A percentile compares a stretch with the other conserved stretches of the same genome.
phyloP scores from a whole-genome alignment of 2,888 invertebrate species.

The Craniophora ligustri region DNA sequence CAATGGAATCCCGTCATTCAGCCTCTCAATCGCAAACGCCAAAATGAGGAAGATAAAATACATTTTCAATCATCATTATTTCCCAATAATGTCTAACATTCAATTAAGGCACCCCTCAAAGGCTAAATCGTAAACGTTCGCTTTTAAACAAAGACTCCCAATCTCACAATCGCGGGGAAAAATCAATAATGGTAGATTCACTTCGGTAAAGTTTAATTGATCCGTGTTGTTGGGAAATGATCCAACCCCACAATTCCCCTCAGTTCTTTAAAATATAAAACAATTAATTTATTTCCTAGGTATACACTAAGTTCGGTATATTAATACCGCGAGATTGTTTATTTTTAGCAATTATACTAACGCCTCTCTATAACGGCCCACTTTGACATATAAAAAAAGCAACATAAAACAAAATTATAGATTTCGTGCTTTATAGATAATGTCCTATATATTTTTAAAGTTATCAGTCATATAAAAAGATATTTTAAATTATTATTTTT shows the following conservation, averaged over 20 bases:
- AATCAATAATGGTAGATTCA: constrained; percentile 39
- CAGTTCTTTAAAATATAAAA: too few species aligned
- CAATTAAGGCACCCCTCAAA: constrained; percentile 44
- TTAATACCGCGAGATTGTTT: too few species aligned
- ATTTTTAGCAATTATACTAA: too few species aligned
- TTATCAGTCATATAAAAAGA: too few species aligned
- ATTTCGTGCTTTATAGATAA: too few species aligned
- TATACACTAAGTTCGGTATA: too few species aligned
- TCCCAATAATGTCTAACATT: constrained; percentile 50
- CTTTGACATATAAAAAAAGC: too few species aligned
- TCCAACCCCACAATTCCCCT: background rate
- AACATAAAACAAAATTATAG: too few species aligned
- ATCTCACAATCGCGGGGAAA: constrained; percentile 33
- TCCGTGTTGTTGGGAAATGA: background rate
- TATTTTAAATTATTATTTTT: too few species aligned
- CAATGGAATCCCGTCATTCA: constrained; percentile 19
- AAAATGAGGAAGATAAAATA: constrained; percentile 36
- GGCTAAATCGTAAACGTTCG: constrained; percentile 38
- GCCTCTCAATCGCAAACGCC: constrained; percentile 15
- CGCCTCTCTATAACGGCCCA: too few species aligned
- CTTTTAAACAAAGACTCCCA: constrained; percentile 29
- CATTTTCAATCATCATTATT: constrained; percentile 50
- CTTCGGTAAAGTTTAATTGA: constrained; percentile 40
- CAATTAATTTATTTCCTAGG: too few species aligned
- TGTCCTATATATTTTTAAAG: too few species aligned